Base-by-base conservation (phyloP, 2,888 invertebrate genomes). In the Standfussiana lucernea region DNA sequence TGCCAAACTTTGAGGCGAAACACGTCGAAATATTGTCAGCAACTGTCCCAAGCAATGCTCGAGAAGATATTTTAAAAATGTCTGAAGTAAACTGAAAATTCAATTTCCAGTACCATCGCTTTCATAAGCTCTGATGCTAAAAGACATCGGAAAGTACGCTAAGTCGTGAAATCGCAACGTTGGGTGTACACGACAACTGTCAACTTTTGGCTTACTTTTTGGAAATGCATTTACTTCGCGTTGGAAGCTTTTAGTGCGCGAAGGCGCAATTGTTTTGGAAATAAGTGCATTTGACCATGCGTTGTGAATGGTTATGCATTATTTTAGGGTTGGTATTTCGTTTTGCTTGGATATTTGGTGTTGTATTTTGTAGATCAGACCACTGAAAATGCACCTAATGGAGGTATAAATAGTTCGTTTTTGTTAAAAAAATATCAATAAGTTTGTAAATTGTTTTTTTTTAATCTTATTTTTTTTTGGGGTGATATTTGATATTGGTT, bases 11-110 rank as follows among this genome's bases (percentile, higher is more conserved):
- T 62, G 40, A 50, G 50, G 28, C 35, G 35, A 76, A 75, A 71
- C 56, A 73, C 45, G 61, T 72, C 71, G 53, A 78, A 88, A 84
- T 77, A 84, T 78, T 70, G 79, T 72, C 78, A 65, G 45, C 45
- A n/a, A 78, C 71, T 70, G 76, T 75, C 71, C 40, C 50, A 53
- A 69, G 59, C 61, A 79, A 67, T 68, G 61, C 69, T 72, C 10
- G 7, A 40, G 64, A 5, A 72, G 75, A 79, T 83, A 83, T 85
- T 87, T 87, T 78, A 42, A 87, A 88, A 88, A 79, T 78, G 50
- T 82, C 75, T 72, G 72, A 11, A 76, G 83, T 32, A 79, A 80
- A 87, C 79, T 85, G 83, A 59, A 82, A 88, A 85, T 88, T 88
- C 71, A 88, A 88, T 88, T 88, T 88, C 77, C 77, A 86, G 62